Percentiles rank a stretch among this genome's conserved stretches.
These are phyloP conservation scores for Melitaea athalia DNA, from an alignment of 2,888 invertebrate genomes.

Conservation along the genomic window DNA sequence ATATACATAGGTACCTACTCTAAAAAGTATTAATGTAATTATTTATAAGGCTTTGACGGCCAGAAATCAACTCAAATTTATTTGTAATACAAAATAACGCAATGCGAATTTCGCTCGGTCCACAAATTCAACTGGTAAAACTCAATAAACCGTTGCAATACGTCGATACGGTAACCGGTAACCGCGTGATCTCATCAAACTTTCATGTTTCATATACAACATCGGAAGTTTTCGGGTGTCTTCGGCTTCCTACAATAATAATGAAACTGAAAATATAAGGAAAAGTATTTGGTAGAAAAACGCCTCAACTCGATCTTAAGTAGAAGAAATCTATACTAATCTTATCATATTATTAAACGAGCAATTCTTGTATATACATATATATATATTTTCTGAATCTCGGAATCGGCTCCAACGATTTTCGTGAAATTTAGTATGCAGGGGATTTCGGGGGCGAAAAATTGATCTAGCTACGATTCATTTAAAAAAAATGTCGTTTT, in stretches of 20 bases:
- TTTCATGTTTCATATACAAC: conserved; percentile 42
- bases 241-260: conserved; percentile 39
- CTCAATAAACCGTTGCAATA: conserved; percentile 41
- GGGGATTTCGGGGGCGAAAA: too few species aligned
- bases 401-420: too few species aligned
- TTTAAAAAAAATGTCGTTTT: too few species aligned
- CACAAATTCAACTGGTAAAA: conserved; percentile 33
- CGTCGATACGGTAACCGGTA: conserved; percentile 39
- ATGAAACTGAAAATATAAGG: conserved; percentile 21
- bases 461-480: too few species aligned
- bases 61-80: background rate
- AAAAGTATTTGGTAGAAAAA: background rate
- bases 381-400: too few species aligned
- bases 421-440: too few species aligned
- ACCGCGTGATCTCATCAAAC: conserved; percentile 45
- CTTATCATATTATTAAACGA: too few species aligned
- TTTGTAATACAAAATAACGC: conserved; percentile 11
- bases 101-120: conserved; percentile 16
- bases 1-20: too few species aligned
- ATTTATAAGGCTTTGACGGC: too few species aligned
- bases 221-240: conserved; percentile 40
- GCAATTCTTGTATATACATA: too few species aligned
- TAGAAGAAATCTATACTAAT: too few species aligned
- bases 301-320: background rate
- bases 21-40: too few species aligned